Conservation (phyloP, 1,140 invertebrate genomes). For the Bombyx mori region ASM3026992v2 NC_085107.1:8399501-8400000, state of each 20-base stretch:
- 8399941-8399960: conserved; percentile 32
- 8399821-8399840: conserved; percentile 22
- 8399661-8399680: too few relatives aligned
- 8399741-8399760: background rate
- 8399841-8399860: conserved; percentile 4
- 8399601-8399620: too few relatives aligned
- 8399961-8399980: conserved; percentile 21
- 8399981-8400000: conserved; percentile 15
- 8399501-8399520: too few relatives aligned
- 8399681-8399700: too few relatives aligned
- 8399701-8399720: too few relatives aligned
- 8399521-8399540: too few relatives aligned
- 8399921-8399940: conserved; percentile 31
- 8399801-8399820: conserved; percentile 15
- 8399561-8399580: too few relatives aligned
- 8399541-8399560: too few relatives aligned
- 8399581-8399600: too few relatives aligned
- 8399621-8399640: too few relatives aligned
- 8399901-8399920: conserved; percentile 27
- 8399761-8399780: conserved; percentile 1
- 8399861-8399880: conserved; percentile 13
- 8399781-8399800: conserved; percentile 12
- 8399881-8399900: conserved; percentile 21
- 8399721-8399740: too few relatives aligned
- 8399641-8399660: too few relatives aligned